Base-by-base conservation (phyloP, 2,888 invertebrate genomes). In the Thymelicus lineola region DNA sequence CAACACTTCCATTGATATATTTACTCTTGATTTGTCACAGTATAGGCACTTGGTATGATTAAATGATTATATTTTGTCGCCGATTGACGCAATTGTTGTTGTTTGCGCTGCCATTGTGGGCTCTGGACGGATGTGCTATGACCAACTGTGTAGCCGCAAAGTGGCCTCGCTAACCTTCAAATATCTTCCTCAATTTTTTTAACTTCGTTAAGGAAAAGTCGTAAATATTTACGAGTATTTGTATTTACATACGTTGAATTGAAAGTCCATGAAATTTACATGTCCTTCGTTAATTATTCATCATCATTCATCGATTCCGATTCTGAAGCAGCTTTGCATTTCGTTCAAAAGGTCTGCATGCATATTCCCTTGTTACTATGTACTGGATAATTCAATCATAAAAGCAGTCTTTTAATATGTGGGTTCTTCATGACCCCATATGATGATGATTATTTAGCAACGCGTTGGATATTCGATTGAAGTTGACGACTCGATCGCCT, bases 91-190 rank as follows among this genome's bases (percentile, higher is more conserved):
- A 73, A 70, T 67, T 66, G 70, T 68, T 66, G 70, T 68, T 68
- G 63, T 67, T 60, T 70, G 66, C 64, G 68, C 70, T 66, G 68
- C 73, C 67, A 75, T 76, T 75, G 75, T 77, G 60, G 64, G 72
- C 62, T 55, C 45, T 65, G 45, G 14, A 15, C 65, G 65, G 65
- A 65, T 65, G 65, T 57, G 55, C 57, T 42, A 53, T 63, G 65
- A 65, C 65, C 65, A 65, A 65, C 28, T 64, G 45, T 53, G 65
- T 57, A 58, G 73, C 70, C 65, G 70, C 71, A 73, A 73, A 73
- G 67, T 70, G 71, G 42, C 70, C 71, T 73, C 58, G 69, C 62
- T 59, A 62, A 66, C 64, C 70, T 57, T 57, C 35, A 45, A 55
- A 45, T 14, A 57, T 65, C 65, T 65, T 65, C 65, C 45, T 65